Conservation (phyloP, 2,888 invertebrate genomes). For the Drosophila flavopinicola region DNA sequence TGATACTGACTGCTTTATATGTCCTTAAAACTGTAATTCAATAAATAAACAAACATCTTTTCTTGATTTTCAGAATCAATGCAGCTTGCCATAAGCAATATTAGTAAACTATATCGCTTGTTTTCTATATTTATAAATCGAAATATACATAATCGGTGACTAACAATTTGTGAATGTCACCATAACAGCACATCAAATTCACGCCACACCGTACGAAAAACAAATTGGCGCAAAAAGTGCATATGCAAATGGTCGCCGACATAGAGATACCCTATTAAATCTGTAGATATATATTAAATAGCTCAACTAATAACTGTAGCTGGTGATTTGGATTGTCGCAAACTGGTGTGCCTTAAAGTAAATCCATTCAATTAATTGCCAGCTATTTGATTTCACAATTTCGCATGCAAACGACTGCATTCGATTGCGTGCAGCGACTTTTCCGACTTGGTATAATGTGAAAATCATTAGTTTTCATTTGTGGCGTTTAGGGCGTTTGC, state of each 20-base stretch:
- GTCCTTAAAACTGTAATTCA: too few relatives aligned
- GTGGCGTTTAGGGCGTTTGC: conserved; percentile 61
- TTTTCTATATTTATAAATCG: neutral
- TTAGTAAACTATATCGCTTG: neutral
- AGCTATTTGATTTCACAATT: conserved; percentile 23
- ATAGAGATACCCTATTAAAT: conserved; percentile 21
- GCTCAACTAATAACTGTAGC: neutral
- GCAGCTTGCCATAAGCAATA: too few relatives aligned
- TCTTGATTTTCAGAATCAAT: too few relatives aligned
- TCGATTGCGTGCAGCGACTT: conserved; percentile 45
- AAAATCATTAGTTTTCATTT: conserved; percentile 77
- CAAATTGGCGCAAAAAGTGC: conserved; percentile 11
- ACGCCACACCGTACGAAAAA: conserved; percentile 18
- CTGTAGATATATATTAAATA: neutral
- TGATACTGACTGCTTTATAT: too few relatives aligned
- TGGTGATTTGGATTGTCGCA: conserved; percentile 1
- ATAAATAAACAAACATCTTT: too few relatives aligned
- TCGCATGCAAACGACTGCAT: conserved; percentile 30
- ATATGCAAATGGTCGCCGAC: neutral
- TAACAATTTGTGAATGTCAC: neutral
- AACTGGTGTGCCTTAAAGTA: neutral
- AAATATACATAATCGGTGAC: neutral
- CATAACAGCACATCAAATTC: conserved; percentile 39
- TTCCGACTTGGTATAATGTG: conserved; percentile 49
- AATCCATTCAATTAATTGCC: conserved; percentile 28